phyloP scores from a whole-genome alignment of 1,140 invertebrate species.

The Zaprionus africanus region DNA sequence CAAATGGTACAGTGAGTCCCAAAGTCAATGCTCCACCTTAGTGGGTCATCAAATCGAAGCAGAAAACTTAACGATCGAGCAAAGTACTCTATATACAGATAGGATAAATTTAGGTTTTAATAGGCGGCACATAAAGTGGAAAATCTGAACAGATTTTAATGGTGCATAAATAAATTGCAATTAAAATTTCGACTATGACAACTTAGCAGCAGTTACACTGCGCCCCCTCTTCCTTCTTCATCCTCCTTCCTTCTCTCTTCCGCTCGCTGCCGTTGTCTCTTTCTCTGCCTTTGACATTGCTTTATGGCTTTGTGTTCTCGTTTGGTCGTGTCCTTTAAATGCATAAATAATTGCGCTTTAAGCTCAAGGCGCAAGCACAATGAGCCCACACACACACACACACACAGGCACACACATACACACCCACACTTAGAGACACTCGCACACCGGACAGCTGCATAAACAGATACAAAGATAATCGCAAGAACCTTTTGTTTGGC shows the following conservation, averaged over 20 bases:
- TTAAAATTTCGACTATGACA: conserved; percentile 51
- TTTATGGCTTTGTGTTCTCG: conserved; percentile 40
- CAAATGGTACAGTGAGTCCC: background rate
- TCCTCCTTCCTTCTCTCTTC: background rate
- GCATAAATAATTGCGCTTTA: conserved; percentile 62
- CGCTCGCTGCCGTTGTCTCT: background rate
- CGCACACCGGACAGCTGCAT: conserved; percentile 1
- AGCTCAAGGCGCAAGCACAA: conserved; percentile 34
- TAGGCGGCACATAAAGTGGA: conserved; percentile 7
- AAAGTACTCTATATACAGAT: background rate
- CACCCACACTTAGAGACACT: conserved; percentile 14
- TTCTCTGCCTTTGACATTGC: conserved; percentile 35
- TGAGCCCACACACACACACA: conserved; percentile 5
- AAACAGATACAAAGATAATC: conserved; percentile 33
- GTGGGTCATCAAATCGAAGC: background rate
- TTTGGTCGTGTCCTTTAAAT: conserved; percentile 46
- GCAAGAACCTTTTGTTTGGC: conserved; percentile 34
- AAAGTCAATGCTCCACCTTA: background rate
- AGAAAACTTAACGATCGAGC: background rate
- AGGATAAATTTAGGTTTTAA: conserved; percentile 6
- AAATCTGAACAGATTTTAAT: conserved; percentile 45
- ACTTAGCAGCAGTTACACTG: background rate
- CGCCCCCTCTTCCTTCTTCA: background rate
- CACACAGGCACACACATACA: background rate
- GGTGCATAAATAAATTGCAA: conserved; percentile 52